phyloP scores from a whole-genome alignment of 2,888 invertebrate species.

The Eupithecia vulgata region DNA sequence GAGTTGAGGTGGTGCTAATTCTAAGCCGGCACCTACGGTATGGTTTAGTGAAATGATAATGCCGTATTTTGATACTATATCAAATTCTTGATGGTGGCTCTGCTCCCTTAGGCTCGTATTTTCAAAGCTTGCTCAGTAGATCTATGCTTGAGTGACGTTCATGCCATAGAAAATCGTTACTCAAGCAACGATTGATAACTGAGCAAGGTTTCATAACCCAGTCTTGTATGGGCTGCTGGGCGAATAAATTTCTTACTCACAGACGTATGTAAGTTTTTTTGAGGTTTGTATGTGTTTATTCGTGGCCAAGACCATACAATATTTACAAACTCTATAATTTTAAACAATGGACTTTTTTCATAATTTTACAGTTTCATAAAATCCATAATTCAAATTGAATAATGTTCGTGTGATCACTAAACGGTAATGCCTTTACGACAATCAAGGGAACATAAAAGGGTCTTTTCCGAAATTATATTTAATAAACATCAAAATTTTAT shows the following conservation, averaged over 20 bases:
- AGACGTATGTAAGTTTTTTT: neutral
- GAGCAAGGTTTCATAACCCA: no score
- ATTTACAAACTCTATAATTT: neutral
- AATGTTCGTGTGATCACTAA: conserved; percentile 47
- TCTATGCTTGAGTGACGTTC: no score
- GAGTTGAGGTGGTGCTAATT: no score
- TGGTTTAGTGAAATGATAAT: no score
- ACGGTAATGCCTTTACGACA: conserved; percentile 60
- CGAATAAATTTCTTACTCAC: neutral
- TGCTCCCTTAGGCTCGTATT: neutral
- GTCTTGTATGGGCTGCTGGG: no score
- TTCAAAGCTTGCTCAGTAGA: no score
- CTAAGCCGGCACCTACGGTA: no score
- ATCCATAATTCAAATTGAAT: conserved; percentile 38
- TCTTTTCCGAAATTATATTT: conserved; percentile 76
- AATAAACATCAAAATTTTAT: conserved; percentile 82
- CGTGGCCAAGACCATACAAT: neutral
- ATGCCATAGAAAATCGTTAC: no score
- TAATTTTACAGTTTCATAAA: conserved; percentile 43
- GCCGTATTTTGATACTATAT: no score
- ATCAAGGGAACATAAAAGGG: conserved; percentile 63
- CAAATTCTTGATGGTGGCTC: neutral
- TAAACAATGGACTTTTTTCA: neutral
- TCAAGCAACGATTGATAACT: no score
- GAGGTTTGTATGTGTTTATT: neutral